These are phyloP conservation scores for Danio choprae DNA, from an alignment of 2,797 vertebrate genomes.

Conservation along the genomic window DNA sequence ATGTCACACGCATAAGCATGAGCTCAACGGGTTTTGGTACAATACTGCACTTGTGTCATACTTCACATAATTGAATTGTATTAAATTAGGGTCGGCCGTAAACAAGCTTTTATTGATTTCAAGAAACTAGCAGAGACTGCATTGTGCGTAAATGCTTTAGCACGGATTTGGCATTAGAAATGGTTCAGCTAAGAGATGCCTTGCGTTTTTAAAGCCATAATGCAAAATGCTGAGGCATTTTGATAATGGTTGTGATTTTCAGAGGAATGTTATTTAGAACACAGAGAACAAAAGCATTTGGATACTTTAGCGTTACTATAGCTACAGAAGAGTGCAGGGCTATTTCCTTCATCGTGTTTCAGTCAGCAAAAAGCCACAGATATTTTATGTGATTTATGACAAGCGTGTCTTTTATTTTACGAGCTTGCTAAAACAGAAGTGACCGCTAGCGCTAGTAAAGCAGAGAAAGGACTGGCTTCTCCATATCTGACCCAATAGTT, in stretches of 20 bases:
- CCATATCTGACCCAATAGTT: conserved; percentile 17
- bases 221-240: conserved; percentile 9
- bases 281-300: conserved; percentile 24
- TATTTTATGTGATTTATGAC: conserved; percentile 33
- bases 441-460: conserved; percentile 26
- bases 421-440: conserved; percentile 35
- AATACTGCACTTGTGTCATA: background rate
- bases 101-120: conserved; percentile 4
- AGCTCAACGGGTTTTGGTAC: background rate
- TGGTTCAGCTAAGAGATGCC: background rate
- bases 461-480: conserved; percentile 29
- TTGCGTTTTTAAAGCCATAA: conserved; percentile 32
- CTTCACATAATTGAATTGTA: background rate
- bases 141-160: background rate
- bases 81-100: background rate
- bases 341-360: conserved; percentile 47
- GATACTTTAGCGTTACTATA: conserved; percentile 55
- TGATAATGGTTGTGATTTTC: conserved; percentile 37
- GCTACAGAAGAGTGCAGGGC: conserved; percentile 50
- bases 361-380: conserved; percentile 40
- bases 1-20: background rate
- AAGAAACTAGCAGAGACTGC: background rate
- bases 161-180: background rate
- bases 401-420: conserved; percentile 9
- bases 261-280: conserved; percentile 26